Evolutionary conservation across 2,888 invertebrate species (phyloP).

Genomic region (Gari tellinella): DNA sequence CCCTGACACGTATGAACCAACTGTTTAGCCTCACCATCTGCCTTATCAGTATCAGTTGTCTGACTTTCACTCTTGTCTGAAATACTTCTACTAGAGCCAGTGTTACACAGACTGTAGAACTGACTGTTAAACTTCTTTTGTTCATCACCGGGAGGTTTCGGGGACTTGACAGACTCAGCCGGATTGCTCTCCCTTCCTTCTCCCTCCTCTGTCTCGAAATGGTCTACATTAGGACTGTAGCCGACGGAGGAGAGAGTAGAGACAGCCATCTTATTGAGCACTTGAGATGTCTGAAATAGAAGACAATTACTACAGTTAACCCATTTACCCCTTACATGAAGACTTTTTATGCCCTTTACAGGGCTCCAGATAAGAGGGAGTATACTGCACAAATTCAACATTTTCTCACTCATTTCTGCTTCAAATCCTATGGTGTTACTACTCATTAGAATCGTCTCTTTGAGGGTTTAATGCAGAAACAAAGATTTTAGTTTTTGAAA

Average conservation of each 20-base stretch:
- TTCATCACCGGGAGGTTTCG: constrained; percentile 53
- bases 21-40: constrained; percentile 1
- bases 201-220: constrained; percentile 52
- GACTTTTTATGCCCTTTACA: too few species aligned
- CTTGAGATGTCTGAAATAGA: constrained; percentile 20
- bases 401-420: too few species aligned
- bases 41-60: constrained; percentile 3
- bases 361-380: too few species aligned
- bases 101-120: constrained; percentile 79
- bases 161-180: constrained; percentile 23
- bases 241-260: constrained; percentile 57
- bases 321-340: too few species aligned
- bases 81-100: constrained; percentile 74
- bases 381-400: too few species aligned
- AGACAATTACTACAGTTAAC: background rate
- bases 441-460: too few species aligned
- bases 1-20: constrained; percentile 54
- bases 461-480: too few species aligned
- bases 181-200: constrained; percentile 15
- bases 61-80: constrained; percentile 64
- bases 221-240: constrained; percentile 37
- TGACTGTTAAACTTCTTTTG: constrained; percentile 77
- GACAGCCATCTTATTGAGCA: constrained; percentile 49
- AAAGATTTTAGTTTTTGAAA: too few species aligned
- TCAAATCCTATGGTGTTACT: too few species aligned